Evolutionary conservation across 2,888 invertebrate genomes (phyloP), one percentile per base, ranked within the genome.

Genomic region (Carterocephalus palaemon): DNA sequence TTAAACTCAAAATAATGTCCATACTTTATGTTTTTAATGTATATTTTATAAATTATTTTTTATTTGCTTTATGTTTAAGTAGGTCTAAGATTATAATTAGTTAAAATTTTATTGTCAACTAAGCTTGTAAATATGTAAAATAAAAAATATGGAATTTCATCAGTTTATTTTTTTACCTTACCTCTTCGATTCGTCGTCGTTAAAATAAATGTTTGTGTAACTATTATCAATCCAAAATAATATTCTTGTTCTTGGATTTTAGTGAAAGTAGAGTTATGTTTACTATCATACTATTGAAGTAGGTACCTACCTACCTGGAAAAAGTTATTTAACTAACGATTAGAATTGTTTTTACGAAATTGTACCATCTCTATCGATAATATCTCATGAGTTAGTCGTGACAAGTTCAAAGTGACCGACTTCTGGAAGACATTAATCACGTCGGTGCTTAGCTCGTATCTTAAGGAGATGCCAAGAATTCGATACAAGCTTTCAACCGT

Each of bases 111-210:
- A 64, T 28, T 75, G 75, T 72, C 66, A 53, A 65, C 52, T 61
- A 70, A 64, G 74, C 75, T 82, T 83, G 84, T 83, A 83, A 81
- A 84, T 84, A 84, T 83, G 82, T 83, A 77, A 73, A 78, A 78
- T 82, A 80, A 77, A 80, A 41, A 34, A 15, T 34, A 28, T 42
- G 59, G 47, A 51, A 48, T 48, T 24, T 39, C 29, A 33, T 34
- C 40, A 29, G n/a, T 26, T 3, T 24, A n/a, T 51, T 50, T 43
- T 24, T 49, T 46, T 45, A 46, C 2, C 32, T 22, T 17, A 29
- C 16, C 16, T 16, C n/a, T n/a, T n/a, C n/a, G n/a, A n/a, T n/a
- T n/a, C n/a, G n/a, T n/a, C n/a, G n/a, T n/a, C n/a, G n/a, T n/a
- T n/a, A n/a, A n/a, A n/a, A n/a, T n/a, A n/a, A n/a, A n/a, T n/a